These are phyloP conservation scores for Eristalis tenax DNA, from an alignment of 2,888 invertebrate genomes.

Conservation along the genomic window DNA sequence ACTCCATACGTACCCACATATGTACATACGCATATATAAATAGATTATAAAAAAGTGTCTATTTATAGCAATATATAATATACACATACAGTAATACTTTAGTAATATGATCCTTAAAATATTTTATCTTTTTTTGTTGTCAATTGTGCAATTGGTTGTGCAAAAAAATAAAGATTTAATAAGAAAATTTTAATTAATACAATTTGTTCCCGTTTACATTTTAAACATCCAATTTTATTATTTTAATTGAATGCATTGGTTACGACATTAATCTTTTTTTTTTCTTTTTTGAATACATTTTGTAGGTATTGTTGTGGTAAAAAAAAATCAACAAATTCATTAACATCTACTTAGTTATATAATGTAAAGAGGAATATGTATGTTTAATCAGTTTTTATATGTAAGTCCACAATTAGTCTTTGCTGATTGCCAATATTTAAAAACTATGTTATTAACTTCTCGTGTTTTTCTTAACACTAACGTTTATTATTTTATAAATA, in stretches of 20 bases:
- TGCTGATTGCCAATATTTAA: slow-evolving; percentile 74
- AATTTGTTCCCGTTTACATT: slow-evolving; percentile 70
- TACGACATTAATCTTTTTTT: slow-evolving; percentile 35
- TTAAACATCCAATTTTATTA: slow-evolving; percentile 31
- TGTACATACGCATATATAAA: slow-evolving; percentile 29
- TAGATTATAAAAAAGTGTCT: slow-evolving; percentile 56
- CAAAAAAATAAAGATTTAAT: slow-evolving; percentile 47
- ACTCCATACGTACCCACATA: slow-evolving; percentile 9
- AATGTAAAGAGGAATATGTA: slow-evolving; percentile 69
- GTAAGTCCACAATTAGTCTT: slow-evolving; percentile 73
- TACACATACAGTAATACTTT: slow-evolving; percentile 57
- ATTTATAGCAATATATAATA: slow-evolving; percentile 52
- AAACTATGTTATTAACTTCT: slow-evolving; percentile 57
- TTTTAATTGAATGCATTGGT: slow-evolving; percentile 42
- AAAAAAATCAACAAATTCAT: slow-evolving; percentile 54
- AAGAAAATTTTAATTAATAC: slow-evolving; percentile 49
- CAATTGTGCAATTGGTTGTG: slow-evolving; percentile 68
- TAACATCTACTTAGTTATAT: slow-evolving; percentile 64
- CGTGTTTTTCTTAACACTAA: slow-evolving; percentile 64
- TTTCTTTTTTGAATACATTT: slow-evolving; percentile 30
- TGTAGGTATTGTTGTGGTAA: slow-evolving; percentile 50
- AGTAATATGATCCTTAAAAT: slow-evolving; percentile 51
- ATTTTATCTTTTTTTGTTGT: slow-evolving; percentile 23
- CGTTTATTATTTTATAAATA: slow-evolving; percentile 70
- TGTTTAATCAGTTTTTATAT: slow-evolving; percentile 65